phyloP scores from a whole-genome alignment of 2,888 invertebrate species.

The Heliconius ethilla region DNA sequence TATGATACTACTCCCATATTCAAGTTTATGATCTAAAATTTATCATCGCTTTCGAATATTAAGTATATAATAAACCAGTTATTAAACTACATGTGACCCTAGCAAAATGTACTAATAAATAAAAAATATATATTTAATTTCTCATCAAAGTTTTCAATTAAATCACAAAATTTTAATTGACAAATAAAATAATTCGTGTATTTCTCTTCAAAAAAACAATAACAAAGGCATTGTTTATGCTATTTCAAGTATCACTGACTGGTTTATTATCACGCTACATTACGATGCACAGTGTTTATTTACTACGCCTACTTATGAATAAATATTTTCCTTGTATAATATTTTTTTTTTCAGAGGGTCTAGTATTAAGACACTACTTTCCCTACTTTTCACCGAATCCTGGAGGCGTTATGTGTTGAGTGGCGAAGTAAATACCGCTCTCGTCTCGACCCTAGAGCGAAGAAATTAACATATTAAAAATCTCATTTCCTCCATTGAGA shows the following conservation, averaged over 20 bases:
- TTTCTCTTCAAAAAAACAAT: background rate
- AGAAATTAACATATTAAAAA: no score
- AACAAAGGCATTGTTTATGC: slow-evolving; percentile 9
- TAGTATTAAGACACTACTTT: no score
- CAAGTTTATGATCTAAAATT: background rate
- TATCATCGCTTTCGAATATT: background rate
- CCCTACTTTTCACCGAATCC: no score
- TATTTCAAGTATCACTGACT: background rate
- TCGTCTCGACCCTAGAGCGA: no score
- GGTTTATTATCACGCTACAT: background rate
- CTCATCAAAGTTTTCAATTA: background rate
- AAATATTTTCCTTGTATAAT: background rate
- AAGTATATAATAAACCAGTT: background rate
- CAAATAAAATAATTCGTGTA: background rate
- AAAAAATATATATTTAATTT: background rate
- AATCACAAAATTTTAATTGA: background rate
- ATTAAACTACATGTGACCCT: no score
- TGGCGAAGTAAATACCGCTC: no score
- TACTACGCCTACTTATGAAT: background rate
- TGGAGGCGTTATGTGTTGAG: no score
- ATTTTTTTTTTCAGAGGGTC: no score
- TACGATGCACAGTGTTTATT: slow-evolving; percentile 3
- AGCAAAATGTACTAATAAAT: background rate
- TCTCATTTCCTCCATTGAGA: no score
- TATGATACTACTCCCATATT: no score